Conservation (phyloP, 2,888 invertebrate genomes). For the Trissonchulus sp. region DNA sequence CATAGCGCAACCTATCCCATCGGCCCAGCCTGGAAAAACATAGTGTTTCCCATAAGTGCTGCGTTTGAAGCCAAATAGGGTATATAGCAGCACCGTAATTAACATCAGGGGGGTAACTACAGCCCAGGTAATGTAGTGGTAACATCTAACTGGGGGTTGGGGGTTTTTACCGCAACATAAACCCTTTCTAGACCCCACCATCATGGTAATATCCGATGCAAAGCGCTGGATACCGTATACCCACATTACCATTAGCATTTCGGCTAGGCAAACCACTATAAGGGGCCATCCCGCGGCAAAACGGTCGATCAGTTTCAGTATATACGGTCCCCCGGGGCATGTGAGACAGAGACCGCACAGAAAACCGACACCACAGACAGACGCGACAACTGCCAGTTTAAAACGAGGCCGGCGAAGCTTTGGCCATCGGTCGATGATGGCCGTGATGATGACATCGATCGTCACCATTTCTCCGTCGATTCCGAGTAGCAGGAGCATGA, state of each 20-base stretch:
- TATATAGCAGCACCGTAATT: no score
- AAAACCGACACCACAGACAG: constrained; percentile 28
- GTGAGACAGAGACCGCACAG: constrained; percentile 26
- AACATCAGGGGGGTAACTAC: no score
- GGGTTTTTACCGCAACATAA: no score
- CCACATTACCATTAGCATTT: constrained; percentile 55
- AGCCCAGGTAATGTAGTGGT: no score
- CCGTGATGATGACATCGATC: constrained; percentile 57
- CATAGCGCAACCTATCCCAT: no score
- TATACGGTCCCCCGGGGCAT: constrained; percentile 48
- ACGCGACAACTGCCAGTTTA: constrained; percentile 24
- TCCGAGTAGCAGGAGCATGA: constrained; percentile 28
- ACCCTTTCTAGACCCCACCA: no score
- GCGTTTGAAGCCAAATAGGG: no score
- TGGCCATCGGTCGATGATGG: constrained; percentile 56
- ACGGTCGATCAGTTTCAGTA: constrained; percentile 55
- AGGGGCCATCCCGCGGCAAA: constrained; percentile 56
- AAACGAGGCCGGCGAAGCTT: constrained; percentile 33
- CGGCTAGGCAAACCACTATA: constrained; percentile 58
- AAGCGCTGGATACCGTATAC: constrained; percentile 53
- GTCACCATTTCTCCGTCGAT: constrained; percentile 23
- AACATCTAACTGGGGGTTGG: no score
- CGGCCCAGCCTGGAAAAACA: no score
- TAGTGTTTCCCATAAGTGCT: no score
- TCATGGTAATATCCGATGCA: constrained; percentile 10